Conservation (phyloP, 2,113 vertebrate species). For the Ardeotis arabs region DNA sequence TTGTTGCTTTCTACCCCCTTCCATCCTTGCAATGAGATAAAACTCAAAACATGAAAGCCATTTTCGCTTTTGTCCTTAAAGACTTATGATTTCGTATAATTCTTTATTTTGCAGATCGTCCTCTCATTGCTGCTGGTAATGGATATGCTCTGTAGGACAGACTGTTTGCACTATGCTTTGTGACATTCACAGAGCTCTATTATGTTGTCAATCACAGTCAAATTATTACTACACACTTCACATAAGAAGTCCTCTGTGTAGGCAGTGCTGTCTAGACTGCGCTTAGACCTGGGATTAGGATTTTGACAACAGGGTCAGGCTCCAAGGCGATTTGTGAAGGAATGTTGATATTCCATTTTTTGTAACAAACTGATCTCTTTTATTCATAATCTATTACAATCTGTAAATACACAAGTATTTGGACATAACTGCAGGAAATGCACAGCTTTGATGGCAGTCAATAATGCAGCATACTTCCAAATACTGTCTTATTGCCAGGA, state of each 20-base stretch:
- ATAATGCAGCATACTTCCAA: background rate
- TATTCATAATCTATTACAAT: background rate
- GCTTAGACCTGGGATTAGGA: rapidly evolving
- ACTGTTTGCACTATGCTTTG: background rate
- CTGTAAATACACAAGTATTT: background rate
- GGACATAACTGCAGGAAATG: background rate
- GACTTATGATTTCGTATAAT: background rate
- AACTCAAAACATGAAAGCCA: background rate
- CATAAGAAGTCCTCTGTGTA: background rate
- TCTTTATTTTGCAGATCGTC: background rate
- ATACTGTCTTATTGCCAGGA: background rate
- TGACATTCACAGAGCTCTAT: background rate
- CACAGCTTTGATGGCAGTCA: background rate
- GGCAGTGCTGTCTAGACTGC: background rate
- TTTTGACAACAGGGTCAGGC: background rate
- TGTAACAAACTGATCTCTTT: background rate
- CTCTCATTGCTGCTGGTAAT: background rate
- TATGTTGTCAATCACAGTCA: background rate
- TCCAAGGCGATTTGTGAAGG: background rate
- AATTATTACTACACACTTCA: background rate
- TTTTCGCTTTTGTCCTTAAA: background rate
- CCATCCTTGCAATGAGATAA: background rate
- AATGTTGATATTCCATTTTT: background rate
- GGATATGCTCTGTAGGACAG: background rate
- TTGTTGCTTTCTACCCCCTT: background rate